Conservation (phyloP, 2,797 vertebrate genomes). For the Psittacula echo region DNA sequence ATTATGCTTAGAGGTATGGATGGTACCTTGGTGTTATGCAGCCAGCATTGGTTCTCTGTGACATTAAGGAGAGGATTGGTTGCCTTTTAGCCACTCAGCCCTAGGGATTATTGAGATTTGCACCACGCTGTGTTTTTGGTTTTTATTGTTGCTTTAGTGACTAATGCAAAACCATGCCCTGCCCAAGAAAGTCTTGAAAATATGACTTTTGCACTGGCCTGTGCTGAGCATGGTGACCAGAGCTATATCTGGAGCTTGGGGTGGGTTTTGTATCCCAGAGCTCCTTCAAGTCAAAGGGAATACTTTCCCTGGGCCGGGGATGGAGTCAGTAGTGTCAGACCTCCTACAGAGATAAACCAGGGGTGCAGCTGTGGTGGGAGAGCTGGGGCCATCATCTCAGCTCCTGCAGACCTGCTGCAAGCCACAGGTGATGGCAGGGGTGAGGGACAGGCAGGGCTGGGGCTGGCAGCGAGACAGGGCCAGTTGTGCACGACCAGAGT, state of each 20-base stretch:
- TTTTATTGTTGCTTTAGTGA: neutral
- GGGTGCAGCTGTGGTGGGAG: neutral
- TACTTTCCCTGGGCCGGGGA: neutral
- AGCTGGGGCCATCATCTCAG: neutral
- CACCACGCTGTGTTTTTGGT: neutral
- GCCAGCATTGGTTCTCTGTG: neutral
- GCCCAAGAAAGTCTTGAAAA: neutral
- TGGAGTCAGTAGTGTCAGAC: neutral
- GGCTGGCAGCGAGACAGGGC: neutral
- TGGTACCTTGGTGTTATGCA: neutral
- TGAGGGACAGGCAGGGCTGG: neutral
- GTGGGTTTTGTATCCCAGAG: neutral
- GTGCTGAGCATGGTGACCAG: neutral
- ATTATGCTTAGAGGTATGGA: neutral
- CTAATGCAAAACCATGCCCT: neutral
- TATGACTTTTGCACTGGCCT: neutral
- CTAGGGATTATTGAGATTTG: neutral
- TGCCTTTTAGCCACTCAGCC: neutral
- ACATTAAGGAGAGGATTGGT: neutral
- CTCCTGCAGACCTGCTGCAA: neutral
- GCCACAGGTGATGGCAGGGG: neutral
- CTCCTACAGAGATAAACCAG: neutral
- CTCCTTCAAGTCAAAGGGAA: neutral
- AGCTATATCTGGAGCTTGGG: neutral
- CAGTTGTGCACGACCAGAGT: fast-evolving